Evolutionary conservation across 2,113 vertebrate species (phyloP).

Genomic region (Stictonetta naevosa): DNA sequence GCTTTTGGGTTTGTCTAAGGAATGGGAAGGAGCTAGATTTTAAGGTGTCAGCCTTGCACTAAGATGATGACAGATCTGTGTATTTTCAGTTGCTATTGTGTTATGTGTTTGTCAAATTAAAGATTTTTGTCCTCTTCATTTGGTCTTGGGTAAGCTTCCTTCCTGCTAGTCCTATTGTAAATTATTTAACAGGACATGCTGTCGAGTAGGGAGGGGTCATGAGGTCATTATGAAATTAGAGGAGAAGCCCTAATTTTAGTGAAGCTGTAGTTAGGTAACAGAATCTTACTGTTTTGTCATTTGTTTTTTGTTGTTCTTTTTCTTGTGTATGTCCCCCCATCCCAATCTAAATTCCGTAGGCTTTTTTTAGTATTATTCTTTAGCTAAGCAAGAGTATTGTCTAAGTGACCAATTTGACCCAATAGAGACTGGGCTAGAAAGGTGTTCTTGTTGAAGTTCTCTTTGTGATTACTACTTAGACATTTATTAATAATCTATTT

Average conservation of each 20-base stretch:
- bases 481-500: not conserved
- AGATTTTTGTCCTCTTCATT: not conserved
- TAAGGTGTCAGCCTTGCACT: not conserved
- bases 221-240: not conserved
- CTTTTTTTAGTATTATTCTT: not conserved
- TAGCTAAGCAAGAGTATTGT: not conserved
- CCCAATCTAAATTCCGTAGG: not conserved
- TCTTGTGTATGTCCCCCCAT: not conserved
- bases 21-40: not conserved
- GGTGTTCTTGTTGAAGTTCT: not conserved
- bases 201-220: not conserved
- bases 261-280: not conserved
- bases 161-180: not conserved
- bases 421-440: not conserved
- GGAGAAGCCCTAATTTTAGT: not conserved
- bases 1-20: not conserved
- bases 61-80: not conserved
- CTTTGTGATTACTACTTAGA: not conserved
- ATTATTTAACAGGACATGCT: not conserved
- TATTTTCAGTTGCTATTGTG: not conserved
- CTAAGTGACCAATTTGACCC: not conserved
- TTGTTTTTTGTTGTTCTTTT: not conserved
- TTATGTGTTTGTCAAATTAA: not conserved
- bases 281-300: not conserved
- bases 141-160: not conserved